These are phyloP conservation scores for Cosmorhoe ocellata DNA, from an alignment of 2,888 invertebrate genomes.

Conservation along the genomic window DNA sequence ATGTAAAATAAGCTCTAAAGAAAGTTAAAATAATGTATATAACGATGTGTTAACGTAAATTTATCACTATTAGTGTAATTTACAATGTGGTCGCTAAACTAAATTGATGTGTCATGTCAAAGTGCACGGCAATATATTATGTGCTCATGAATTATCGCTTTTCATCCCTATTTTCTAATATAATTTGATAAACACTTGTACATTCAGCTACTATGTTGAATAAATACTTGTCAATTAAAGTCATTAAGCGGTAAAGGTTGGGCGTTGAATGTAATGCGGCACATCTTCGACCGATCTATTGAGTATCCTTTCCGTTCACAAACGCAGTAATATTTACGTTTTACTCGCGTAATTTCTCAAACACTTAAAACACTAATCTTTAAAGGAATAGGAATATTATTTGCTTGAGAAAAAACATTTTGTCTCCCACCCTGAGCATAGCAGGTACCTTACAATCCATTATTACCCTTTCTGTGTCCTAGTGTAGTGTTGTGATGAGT, in stretches of 20 bases:
- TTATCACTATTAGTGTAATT: conserved; percentile 15
- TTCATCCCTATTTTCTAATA: conserved; percentile 47
- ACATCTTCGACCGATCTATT: conserved; percentile 58
- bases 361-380: background rate
- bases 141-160: conserved; percentile 62
- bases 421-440: background rate
- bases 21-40: conserved; percentile 43
- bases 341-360: conserved; percentile 11
- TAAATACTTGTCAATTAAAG: conserved; percentile 2
- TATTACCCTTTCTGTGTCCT: conserved; percentile 39
- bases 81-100: conserved; percentile 39
- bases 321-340: conserved; percentile 45
- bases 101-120: conserved; percentile 75
- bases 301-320: conserved; percentile 52
- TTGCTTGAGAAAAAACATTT: background rate
- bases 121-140: conserved; percentile 61
- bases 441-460: too few relatives aligned
- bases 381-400: background rate
- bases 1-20: conserved; percentile 52
- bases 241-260: conserved; percentile 33
- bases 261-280: conserved; percentile 55
- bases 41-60: conserved; percentile 20
- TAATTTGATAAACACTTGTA: conserved; percentile 34
- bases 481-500: conserved; percentile 70
- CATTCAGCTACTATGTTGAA: conserved; percentile 7